These are phyloP conservation scores for Gymnarchus niloticus DNA, from an alignment of 2,113 vertebrate genomes.

Conservation along the genomic window DNA sequence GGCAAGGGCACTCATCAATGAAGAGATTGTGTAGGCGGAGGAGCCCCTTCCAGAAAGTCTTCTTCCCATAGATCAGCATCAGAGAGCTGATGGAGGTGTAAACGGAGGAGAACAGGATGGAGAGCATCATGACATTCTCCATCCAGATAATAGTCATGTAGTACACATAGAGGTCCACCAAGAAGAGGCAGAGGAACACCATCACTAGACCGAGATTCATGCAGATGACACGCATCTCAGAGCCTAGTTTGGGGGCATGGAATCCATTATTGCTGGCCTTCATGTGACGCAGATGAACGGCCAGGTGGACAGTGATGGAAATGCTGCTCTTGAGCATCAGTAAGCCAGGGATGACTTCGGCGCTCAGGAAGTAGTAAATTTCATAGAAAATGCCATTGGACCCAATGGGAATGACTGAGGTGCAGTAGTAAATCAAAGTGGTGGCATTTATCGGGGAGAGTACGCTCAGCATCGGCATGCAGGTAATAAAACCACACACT, in stretches of 20 bases:
- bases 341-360: slow-evolving; percentile 57
- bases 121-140: slow-evolving; percentile 43
- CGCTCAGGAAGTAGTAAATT: slow-evolving; percentile 44
- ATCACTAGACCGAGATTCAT: slow-evolving; percentile 55
- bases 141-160: slow-evolving; percentile 42
- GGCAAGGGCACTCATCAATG: slow-evolving; percentile 50
- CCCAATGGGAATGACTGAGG: slow-evolving; percentile 33
- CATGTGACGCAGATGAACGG: slow-evolving; percentile 59
- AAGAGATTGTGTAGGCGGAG: slow-evolving; percentile 45
- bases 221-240: slow-evolving; percentile 60
- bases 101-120: slow-evolving; percentile 52
- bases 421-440: slow-evolving; percentile 31
- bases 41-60: slow-evolving; percentile 57
- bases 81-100: slow-evolving; percentile 47
- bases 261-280: slow-evolving; percentile 57
- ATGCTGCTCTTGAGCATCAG: slow-evolving; percentile 63
- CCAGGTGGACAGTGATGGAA: slow-evolving; percentile 60
- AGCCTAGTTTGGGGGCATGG: slow-evolving; percentile 56
- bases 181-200: slow-evolving; percentile 52
- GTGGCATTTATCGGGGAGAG: slow-evolving; percentile 38
- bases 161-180: slow-evolving; percentile 54
- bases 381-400: slow-evolving; percentile 36
- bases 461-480: slow-evolving; percentile 47
- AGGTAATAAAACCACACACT: slow-evolving; percentile 45
- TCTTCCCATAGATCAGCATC: slow-evolving; percentile 62